Evolutionary conservation across 2,797 vertebrate species (phyloP), one percentile per base, ranked within the genome.

Genomic region (Danio choprae): DNA sequence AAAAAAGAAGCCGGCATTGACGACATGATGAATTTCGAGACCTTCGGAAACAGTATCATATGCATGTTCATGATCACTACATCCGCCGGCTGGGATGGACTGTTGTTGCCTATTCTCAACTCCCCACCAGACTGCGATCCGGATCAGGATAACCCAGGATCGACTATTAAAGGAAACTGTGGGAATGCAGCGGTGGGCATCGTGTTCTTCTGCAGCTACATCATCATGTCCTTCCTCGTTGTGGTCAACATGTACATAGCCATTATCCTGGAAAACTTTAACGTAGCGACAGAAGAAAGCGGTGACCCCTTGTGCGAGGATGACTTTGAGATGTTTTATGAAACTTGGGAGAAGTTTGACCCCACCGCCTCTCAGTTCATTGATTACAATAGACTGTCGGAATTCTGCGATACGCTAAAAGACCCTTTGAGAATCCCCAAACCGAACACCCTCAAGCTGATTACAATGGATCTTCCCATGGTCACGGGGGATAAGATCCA

Each of bases 211-310:
- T 96, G 96, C 82, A 96, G 93, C 78, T 99, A 98, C 87, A 96
- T 99, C 83, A 97, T 97, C 73, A 92, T 99, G 84, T 98, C 95
- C 22, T 98, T 99, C 84, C 93, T 99, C 58, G 95, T 99, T 0
- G 96, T 98, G 83, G 96, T 98, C 79, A 98, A 97, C 88, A 99
- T 98, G 97, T 98, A 98, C 88, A 98, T 99, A 0, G 96, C 96
- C 87, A 96, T 99, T 89, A 98, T 98, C 89, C 90, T 99, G 81
- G 98, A 99, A 91, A 99, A 98, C 89, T 99, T 98, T 88, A 97
- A 94, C 0, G 96, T 98, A 81, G 97, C 96, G 55, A 98, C 97
- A 0, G 97, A 99, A 88, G 97, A 98, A 86, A 98, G 97, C 84
- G 80, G 91, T 0, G 96, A 98, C 51, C 96, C 96, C 0, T 91